A percentile compares a stretch with the other conserved stretches of the same genome.
Evolutionary conservation across 1,140 invertebrate species (phyloP).

Genomic region (Ladona fulva): DNA sequence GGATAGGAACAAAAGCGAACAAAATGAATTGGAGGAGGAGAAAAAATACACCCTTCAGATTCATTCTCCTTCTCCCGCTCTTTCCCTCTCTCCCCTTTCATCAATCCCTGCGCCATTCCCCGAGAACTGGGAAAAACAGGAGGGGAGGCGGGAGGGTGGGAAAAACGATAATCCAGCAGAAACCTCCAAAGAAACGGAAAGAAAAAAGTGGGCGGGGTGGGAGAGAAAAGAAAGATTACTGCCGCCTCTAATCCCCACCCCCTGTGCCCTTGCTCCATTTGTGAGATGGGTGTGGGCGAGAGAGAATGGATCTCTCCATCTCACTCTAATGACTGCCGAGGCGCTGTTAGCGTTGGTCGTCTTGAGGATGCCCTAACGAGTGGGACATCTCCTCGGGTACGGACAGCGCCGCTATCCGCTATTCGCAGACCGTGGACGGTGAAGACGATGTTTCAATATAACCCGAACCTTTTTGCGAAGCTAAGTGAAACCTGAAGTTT

Average conservation of each 20-base stretch:
- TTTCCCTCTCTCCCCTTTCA: neutral
- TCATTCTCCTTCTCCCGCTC: neutral
- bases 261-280: neutral
- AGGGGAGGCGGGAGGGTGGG: neutral
- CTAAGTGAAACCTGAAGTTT: too few relatives aligned
- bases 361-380: neutral
- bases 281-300: neutral
- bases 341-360: neutral
- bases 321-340: neutral
- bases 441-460: too few relatives aligned
- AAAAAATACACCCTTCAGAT: neutral
- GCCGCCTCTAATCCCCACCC: neutral
- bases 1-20: neutral
- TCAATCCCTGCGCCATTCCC: neutral
- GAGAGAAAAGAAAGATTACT: neutral
- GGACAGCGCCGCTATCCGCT: too few relatives aligned
- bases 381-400: too few relatives aligned
- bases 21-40: neutral
- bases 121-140: neutral
- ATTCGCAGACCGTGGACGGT: too few relatives aligned
- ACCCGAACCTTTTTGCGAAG: too few relatives aligned
- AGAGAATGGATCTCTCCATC: neutral
- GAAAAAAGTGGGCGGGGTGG: neutral
- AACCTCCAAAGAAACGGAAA: slow-evolving; percentile 9
- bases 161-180: slow-evolving; percentile 5